Conservation (phyloP, 1,140 invertebrate species). For the Holotrichia oblita region DNA sequence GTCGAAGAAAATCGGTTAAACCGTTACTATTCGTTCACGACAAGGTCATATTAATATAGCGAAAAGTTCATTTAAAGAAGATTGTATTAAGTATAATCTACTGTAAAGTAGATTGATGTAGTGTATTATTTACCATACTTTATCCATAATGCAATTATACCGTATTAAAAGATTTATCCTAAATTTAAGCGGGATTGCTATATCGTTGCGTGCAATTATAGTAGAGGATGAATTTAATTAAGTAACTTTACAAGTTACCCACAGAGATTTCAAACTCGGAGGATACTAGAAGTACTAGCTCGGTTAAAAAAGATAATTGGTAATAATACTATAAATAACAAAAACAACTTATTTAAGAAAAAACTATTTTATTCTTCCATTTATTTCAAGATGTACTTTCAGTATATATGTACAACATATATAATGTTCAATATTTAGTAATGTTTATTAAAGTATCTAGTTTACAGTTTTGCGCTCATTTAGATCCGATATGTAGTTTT, state of each 20-base stretch:
- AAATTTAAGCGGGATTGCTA: not conserved
- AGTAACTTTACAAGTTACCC: not conserved
- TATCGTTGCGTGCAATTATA: not conserved
- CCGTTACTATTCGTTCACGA: not conserved
- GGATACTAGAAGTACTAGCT: no score
- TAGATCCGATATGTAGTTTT: no score
- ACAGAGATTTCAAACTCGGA: no score
- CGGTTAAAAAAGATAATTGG: no score
- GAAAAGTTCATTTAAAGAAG: not conserved
- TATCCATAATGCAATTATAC: not conserved
- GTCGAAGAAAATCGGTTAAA: slow-evolving; percentile 19
- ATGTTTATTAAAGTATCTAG: no score
- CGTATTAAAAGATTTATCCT: not conserved
- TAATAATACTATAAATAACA: no score
- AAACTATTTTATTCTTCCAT: no score
- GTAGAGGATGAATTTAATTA: not conserved
- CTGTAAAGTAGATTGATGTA: not conserved
- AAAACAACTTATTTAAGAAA: no score
- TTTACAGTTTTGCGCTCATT: no score
- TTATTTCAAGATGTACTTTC: no score
- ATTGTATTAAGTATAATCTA: not conserved
- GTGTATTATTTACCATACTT: not conserved
- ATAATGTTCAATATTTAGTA: no score
- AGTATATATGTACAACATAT: no score
- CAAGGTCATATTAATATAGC: not conserved